A percentile compares a stretch with the other conserved stretches of the same genome.
phyloP scores from a whole-genome alignment of 2,797 vertebrate species.

The Lepidocolaptes lacrymiger region DNA sequence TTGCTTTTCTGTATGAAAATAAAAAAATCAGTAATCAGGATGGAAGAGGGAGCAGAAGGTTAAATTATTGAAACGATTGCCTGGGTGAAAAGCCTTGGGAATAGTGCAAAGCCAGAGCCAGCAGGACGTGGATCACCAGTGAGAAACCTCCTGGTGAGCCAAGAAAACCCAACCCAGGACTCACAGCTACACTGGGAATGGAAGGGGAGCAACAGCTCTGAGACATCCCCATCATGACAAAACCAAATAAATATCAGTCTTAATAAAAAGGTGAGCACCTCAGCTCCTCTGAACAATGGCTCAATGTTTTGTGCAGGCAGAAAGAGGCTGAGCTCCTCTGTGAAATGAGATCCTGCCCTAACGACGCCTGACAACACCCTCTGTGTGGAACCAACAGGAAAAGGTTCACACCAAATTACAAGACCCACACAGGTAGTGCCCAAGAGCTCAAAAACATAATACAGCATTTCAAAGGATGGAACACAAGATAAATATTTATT shows the following conservation, averaged over 20 bases:
- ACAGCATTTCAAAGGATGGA: conserved; percentile 48
- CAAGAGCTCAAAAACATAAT: conserved; percentile 43
- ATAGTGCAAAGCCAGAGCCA: not conserved
- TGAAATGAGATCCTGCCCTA: not conserved
- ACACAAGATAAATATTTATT: conserved; percentile 42
- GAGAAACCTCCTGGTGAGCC: not conserved
- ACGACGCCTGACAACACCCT: not conserved
- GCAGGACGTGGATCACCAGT: fast-evolving
- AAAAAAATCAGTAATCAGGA: not conserved
- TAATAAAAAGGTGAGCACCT: not conserved
- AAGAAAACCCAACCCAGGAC: not conserved
- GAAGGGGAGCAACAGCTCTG: not conserved
- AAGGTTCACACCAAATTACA: not conserved
- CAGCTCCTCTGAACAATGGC: not conserved
- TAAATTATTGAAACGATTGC: not conserved
- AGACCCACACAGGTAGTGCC: conserved; percentile 20
- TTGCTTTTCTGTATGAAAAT: not conserved
- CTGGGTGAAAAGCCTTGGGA: not conserved
- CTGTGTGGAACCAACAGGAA: not conserved
- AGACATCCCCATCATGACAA: not conserved
- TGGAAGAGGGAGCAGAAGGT: not conserved
- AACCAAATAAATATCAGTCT: not conserved
- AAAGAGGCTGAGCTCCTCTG: not conserved
- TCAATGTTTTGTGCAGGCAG: not conserved
- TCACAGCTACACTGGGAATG: not conserved